Evolutionary conservation across 2,113 vertebrate genomes (phyloP).

Genomic region (Grammomys surdaster): DNA sequence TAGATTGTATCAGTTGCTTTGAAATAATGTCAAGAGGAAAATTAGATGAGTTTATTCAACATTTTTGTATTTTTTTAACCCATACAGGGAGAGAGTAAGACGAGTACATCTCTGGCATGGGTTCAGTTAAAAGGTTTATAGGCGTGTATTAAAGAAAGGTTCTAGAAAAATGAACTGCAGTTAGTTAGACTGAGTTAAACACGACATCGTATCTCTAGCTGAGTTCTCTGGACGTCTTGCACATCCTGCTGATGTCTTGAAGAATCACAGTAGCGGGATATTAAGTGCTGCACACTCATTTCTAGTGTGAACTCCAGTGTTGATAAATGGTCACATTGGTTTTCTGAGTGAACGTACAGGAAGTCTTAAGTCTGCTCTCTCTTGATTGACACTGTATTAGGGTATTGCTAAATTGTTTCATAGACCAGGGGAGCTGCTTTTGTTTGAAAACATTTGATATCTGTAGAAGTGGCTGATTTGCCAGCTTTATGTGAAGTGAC

Average conservation of each 20-base stretch:
- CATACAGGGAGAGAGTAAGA: neutral
- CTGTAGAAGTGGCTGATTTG: constrained; percentile 49
- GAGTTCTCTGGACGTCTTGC: constrained; percentile 2
- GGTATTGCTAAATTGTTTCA: neutral
- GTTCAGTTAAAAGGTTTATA: neutral
- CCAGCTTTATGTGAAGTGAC: constrained; percentile 31
- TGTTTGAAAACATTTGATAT: neutral
- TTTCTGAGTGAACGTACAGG: constrained; percentile 40
- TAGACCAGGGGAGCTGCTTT: neutral
- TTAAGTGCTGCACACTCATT: neutral
- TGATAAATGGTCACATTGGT: neutral
- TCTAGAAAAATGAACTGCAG: constrained; percentile 41
- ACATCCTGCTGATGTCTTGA: constrained; percentile 22
- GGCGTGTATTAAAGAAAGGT: neutral
- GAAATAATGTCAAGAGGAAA: constrained; percentile 21
- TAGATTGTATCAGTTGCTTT: constrained; percentile 25
- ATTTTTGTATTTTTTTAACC: constrained; percentile 24
- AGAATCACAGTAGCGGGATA: neutral
- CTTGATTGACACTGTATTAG: neutral
- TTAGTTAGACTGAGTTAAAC: constrained; percentile 16
- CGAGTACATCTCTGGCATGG: neutral
- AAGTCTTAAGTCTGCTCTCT: neutral
- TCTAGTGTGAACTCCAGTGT: neutral
- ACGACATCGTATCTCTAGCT: constrained; percentile 1
- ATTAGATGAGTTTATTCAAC: constrained; percentile 12